Conservation (phyloP, 2,888 invertebrate genomes). For the Stenodema calcarata region DNA sequence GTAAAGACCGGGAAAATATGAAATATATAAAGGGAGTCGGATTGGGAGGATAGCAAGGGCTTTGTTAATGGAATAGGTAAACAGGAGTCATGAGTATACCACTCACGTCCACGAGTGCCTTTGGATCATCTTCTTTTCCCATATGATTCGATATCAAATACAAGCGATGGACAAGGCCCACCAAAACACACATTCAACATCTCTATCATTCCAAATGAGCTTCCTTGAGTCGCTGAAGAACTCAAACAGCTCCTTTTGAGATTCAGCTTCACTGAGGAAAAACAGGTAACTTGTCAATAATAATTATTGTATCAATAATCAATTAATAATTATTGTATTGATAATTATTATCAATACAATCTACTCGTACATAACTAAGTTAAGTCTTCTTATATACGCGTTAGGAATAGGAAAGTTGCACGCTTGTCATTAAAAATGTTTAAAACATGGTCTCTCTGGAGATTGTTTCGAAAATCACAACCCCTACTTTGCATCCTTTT, state of each 20-base stretch:
- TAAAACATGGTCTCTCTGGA: too few species aligned
- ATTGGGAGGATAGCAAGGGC: conserved; percentile 32
- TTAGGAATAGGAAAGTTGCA: too few species aligned
- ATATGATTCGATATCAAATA: conserved; percentile 48
- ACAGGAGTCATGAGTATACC: conserved; percentile 45
- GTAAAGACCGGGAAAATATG: conserved; percentile 12
- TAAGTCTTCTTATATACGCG: too few species aligned
- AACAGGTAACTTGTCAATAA: too few species aligned
- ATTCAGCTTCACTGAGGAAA: too few species aligned
- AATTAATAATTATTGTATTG: too few species aligned
- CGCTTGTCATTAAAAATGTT: too few species aligned
- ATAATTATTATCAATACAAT: too few species aligned
- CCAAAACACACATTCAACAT: conserved; percentile 2
- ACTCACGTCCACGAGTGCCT: conserved; percentile 43
- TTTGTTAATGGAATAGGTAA: conserved; percentile 51
- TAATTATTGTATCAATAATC: too few species aligned
- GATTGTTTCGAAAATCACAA: too few species aligned
- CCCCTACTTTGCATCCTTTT: too few species aligned
- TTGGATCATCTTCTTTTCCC: conserved; percentile 38
- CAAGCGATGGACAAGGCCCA: conserved; percentile 6
- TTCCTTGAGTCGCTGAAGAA: background rate
- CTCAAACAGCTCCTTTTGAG: background rate
- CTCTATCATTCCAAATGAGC: conserved; percentile 13
- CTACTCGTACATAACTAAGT: too few species aligned
- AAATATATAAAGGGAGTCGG: conserved; percentile 23